Evolutionary conservation across 2,113 vertebrate species (phyloP).

Genomic region (Cynopterus brachyotis): DNA sequence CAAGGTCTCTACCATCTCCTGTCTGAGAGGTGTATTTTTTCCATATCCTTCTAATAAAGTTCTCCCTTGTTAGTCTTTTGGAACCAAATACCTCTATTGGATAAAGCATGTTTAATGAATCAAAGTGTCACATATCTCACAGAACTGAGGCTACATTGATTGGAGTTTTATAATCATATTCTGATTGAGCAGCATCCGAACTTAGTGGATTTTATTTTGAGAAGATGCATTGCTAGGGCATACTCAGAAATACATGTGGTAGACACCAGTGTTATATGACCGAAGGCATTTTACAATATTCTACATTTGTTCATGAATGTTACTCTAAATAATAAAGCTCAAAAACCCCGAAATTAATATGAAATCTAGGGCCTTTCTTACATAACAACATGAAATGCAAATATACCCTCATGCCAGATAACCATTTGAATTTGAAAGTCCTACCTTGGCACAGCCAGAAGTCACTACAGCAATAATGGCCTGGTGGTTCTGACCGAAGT

Average conservation of each 20-base stretch:
- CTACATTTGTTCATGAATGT: background rate
- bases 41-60: background rate
- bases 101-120: background rate
- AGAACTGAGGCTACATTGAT: background rate
- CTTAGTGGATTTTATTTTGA: constrained; percentile 15
- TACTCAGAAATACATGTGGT: background rate
- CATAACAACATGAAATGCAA: constrained; percentile 17
- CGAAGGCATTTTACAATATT: background rate
- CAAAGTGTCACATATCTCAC: background rate
- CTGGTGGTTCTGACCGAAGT: background rate
- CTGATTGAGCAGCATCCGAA: background rate
- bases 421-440: constrained; percentile 31
- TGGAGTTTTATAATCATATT: background rate
- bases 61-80: background rate
- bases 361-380: constrained; percentile 4
- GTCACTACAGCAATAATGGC: background rate
- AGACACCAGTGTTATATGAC: background rate
- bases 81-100: background rate
- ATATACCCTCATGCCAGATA: constrained; percentile 30
- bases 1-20: background rate
- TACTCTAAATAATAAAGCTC: constrained; percentile 5
- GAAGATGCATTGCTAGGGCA: background rate
- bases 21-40: background rate
- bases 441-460: background rate
- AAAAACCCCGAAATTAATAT: background rate